Evolutionary conservation across 2,113 vertebrate species (phyloP), one percentile per base, ranked within the genome.

Genomic region (Heteronetta atricapilla): DNA sequence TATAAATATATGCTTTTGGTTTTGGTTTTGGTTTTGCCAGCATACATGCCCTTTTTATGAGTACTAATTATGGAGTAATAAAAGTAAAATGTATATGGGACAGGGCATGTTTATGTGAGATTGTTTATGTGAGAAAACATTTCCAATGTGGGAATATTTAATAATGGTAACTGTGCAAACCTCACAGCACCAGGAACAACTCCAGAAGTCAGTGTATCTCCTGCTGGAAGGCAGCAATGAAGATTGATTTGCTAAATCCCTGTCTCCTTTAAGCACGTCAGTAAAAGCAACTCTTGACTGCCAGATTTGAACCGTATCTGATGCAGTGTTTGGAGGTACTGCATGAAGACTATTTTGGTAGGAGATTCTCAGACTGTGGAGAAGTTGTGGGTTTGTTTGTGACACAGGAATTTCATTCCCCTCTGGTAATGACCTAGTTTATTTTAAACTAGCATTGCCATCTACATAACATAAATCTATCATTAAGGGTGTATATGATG

Each of bases 171-270:
- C 3, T 85, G 25, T 11, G 40, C 33, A 88, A 62, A 88, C 5
- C 16, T 84, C n/a, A 23, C 0, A 0, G 16, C 48, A 40, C 33
- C 31, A 40, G 46, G 29, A 82, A 33, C 2, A 1, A 29, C 34
- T 93, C 13, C 56, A 53, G 36, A 13, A 17, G 28, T 63, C 62
- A 53, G 20, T 38, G 20, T 34, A 33, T 11, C 25, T 77, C 44
- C 64, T 46, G 42, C 42, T 76, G 42, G 42, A 83, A 80, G 48
- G 36, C 34, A 69, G 64, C 59, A 36, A 42, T 1, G 25, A 56
- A 25, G 60, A 56, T 44, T 62, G 23, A 69, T 78, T 62, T 67
- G 23, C 13, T 63, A 10, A 13, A 58, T 25, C 50, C 50, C 50
- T 52, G 23, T 52, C 50, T 52, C 23, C 50, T 52, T 52, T 52